A percentile compares a stretch with the other conserved stretches of the same genome.
These are phyloP conservation scores for Deroplatys truncata DNA, from an alignment of 2,888 invertebrate genomes.

Conservation along the genomic window DNA sequence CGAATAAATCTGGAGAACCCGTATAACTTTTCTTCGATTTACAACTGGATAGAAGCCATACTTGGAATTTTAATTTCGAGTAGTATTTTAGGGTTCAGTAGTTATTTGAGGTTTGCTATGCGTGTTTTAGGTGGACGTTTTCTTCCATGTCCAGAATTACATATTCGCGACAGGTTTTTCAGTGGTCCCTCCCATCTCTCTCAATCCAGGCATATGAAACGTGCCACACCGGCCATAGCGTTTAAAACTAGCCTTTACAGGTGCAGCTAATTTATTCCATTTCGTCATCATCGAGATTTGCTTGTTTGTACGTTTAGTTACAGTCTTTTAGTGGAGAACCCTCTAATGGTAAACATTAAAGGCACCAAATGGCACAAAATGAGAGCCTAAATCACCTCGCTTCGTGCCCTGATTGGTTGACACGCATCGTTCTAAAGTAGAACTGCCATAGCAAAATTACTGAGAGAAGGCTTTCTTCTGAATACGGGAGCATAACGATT, in stretches of 20 bases:
- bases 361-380: background rate
- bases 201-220: background rate
- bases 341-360: background rate
- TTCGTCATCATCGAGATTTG: background rate
- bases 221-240: background rate
- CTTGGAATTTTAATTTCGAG: no score
- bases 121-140: no score
- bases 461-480: background rate
- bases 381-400: background rate
- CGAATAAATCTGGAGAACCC: no score
- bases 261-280: background rate
- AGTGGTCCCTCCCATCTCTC: background rate
- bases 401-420: background rate
- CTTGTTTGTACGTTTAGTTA: background rate
- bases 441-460: background rate
- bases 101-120: no score
- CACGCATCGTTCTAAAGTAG: no score
- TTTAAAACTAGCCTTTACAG: no score
- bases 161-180: background rate
- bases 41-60: no score
- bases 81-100: no score
- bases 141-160: no score
- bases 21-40: no score
- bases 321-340: background rate
- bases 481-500: background rate